Evolutionary conservation across 2,888 invertebrate genomes (phyloP).

Genomic region (Alsophila aescularia): DNA sequence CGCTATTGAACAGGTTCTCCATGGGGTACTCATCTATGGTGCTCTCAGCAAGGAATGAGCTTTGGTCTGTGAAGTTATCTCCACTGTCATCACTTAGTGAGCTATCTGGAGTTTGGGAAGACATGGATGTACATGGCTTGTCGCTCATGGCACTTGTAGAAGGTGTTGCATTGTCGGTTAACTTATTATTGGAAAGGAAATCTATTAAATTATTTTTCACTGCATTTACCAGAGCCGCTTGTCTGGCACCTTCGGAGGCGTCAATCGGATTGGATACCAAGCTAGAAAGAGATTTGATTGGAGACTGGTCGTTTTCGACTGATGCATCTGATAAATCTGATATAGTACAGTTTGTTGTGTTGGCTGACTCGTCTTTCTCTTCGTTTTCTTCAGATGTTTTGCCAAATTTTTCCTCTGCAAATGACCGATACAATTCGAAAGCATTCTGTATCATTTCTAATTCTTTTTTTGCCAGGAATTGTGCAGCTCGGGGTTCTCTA

Average conservation of each 20-base stretch:
- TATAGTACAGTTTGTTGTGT: constrained; percentile 62
- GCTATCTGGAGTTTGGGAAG: constrained; percentile 69
- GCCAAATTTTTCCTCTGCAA: constrained; percentile 70
- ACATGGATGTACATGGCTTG: constrained; percentile 60
- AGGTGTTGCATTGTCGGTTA: constrained; percentile 62
- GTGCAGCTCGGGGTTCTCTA: constrained; percentile 47
- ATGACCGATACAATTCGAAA: constrained; percentile 72
- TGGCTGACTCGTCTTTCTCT: constrained; percentile 63
- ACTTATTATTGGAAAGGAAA: constrained; percentile 69
- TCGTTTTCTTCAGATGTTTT: constrained; percentile 51
- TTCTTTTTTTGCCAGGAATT: constrained; percentile 66
- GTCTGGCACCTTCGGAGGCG: constrained; percentile 49
- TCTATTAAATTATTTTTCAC: constrained; percentile 78
- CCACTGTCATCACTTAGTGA: constrained; percentile 78
- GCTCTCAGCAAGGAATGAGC: constrained; percentile 77
- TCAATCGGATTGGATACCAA: constrained; percentile 85
- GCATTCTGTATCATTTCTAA: constrained; percentile 79
- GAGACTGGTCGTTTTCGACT: constrained; percentile 81
- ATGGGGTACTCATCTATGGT: constrained; percentile 81
- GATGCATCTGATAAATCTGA: constrained; percentile 68
- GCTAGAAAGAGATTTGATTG: constrained; percentile 86
- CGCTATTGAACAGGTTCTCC: constrained; percentile 80
- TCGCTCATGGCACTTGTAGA: constrained; percentile 66
- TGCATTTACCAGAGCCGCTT: constrained; percentile 63
- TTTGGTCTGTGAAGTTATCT: constrained; percentile 76